A percentile compares a stretch with the other conserved stretches of the same genome.
Conservation (phyloP, 2,113 vertebrate species). For the Noturus placidus region DNA sequence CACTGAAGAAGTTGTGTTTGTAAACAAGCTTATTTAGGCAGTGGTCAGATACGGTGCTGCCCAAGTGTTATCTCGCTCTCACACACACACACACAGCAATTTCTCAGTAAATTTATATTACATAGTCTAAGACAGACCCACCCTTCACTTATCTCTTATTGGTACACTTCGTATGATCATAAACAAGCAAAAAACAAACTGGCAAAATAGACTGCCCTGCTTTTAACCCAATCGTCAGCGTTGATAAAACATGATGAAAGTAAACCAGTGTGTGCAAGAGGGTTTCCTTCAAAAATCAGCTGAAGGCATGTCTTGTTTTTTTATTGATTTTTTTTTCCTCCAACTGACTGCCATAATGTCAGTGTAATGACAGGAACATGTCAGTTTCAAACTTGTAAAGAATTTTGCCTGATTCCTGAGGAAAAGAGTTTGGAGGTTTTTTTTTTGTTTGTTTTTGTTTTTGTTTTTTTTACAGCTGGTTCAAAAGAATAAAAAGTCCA, state of each 20-base stretch:
- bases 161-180: neutral
- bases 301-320: neutral
- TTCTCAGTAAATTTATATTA: neutral
- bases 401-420: too few relatives aligned
- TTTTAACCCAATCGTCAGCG: neutral
- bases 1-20: neutral
- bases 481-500: too few relatives aligned
- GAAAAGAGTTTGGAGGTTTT: too few relatives aligned
- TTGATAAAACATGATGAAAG: neutral
- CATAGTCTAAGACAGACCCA: neutral
- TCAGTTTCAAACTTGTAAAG: neutral
- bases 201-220: neutral
- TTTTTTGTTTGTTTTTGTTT: neutral
- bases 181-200: neutral
- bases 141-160: neutral
- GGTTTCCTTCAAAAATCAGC: neutral
- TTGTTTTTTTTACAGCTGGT: neutral
- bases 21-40: neutral
- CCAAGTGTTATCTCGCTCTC: neutral
- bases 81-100: neutral
- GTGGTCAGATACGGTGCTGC: neutral
- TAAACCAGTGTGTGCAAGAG: neutral
- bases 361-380: neutral
- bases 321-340: neutral
- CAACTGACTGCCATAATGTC: neutral